Evolutionary conservation across 2,113 vertebrate genomes (phyloP), one percentile per base, ranked within the genome.

Genomic region (Falcunculus frontatus): DNA sequence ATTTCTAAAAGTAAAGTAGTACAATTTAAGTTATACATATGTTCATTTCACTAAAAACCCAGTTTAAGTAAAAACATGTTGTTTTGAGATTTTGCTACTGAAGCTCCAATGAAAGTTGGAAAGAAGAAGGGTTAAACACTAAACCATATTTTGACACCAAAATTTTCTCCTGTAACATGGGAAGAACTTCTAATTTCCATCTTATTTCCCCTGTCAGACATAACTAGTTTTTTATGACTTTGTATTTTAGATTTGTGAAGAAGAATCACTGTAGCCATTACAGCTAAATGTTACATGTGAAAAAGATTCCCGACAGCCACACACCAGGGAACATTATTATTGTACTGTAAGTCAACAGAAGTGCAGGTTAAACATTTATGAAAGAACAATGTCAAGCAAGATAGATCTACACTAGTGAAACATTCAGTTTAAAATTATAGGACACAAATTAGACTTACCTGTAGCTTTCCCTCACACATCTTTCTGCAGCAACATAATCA

Each of bases 401-500:
- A 32, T 4, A 59, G 25, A 90, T 39, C 9, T 18, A 30, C 6
- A n/a, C 56, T 17, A 78, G 62, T 26, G 32, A 88, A 93, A 69
- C 6, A 57, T 5, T 56, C 29, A 30, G 12, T 30, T 57, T 46
- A 64, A 81, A 83, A 62, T 59, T 59, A 55, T 0, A 95, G 30
- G 7, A 26, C 18, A 55, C 4, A 2, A 92, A 59, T 56, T 0
- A 75, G 41, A 79, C 97, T 69, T 97, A 99, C 99, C 99, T 99
- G 98, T 99, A 99, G 96, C 99, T 99, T 97, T 99, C 99, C 86
- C 99, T 96, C 93, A 99, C 99, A 70, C 99, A 99, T 95, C 99
- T 99, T 92, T 99, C 99, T 15, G 99, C 99, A 13, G 99, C 99
- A 67, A 99, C 99, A 3, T 98, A 99, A 95, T 99, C 99, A 11